Base-by-base conservation (phyloP, 92 coral and sea anemone genomes). In the Palythoa caribaeorum region DNA sequence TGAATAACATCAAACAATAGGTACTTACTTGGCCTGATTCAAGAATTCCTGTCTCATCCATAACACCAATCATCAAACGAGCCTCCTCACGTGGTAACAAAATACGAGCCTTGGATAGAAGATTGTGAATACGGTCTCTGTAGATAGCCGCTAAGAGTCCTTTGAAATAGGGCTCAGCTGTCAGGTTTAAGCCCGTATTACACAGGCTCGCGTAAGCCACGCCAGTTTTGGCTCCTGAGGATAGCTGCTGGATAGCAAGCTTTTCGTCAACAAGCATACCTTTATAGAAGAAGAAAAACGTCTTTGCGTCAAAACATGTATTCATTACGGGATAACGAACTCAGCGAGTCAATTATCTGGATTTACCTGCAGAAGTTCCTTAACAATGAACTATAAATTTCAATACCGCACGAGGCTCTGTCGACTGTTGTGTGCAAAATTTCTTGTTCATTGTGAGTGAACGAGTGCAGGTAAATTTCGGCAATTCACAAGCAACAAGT, bases 41-140 rank as follows among this genome's bases (percentile, higher is more conserved):
- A 13, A 97, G 89, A 16, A 81, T 79, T 20, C 97, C 99, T 7
- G 99, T 92, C 81, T 95, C 99, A 79, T 97, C 99, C 97, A 97
- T 95, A 73, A 97, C 99, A 53, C 99, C 99, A 90, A 97, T 94
- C 99, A 97, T 94, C 62, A 97, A 94, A 16, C 99, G 94, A 35
- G 99, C 96, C 79, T 92, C 92, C 72, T 86, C 92, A 14, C 91
- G 94, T 11, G 98, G 98, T 19, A 97, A 92, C 76, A 92, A 93
- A 51, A 97, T 97, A 78, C 99, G 94, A 77, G 98, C 94, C 76
- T 90, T 92, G 59, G 87, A 88, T 20, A 97, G 90, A 38, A 97
- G 93, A 83, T 90, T 83, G 70, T 93, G 90, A 66, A 97, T 92
- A 16, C 94, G 96, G 60, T 97, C 98, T 68, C 92, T 92, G 93